phyloP scores from a whole-genome alignment of 2,797 vertebrate species.

The Poliocrania exsul region DNA sequence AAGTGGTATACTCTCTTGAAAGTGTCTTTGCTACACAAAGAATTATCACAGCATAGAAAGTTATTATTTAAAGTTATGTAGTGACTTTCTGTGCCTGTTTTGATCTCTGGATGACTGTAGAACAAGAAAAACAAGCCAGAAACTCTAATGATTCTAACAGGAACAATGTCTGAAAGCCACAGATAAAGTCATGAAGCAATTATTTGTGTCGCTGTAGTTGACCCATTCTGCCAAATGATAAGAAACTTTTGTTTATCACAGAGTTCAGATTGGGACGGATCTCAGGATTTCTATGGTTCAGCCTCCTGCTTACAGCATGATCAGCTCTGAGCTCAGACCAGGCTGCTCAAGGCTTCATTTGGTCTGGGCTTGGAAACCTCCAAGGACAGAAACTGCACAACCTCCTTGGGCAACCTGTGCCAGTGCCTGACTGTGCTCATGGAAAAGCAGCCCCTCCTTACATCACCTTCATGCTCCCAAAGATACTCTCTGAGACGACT shows the following conservation, averaged over 20 bases:
- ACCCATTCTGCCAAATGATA: background rate
- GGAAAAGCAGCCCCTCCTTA: background rate
- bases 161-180: background rate
- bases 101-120: background rate
- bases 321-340: background rate
- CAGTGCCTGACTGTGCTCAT: background rate
- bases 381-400: background rate
- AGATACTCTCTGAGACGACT: background rate
- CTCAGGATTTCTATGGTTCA: background rate
- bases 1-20: background rate
- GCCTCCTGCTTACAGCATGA: background rate
- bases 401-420: background rate
- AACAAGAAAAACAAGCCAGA: background rate
- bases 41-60: background rate
- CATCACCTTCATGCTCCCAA: background rate
- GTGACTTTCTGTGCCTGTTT: background rate
- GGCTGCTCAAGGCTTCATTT: background rate
- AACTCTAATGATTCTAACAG: background rate
- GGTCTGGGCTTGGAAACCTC: background rate
- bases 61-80: background rate
- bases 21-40: background rate
- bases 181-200: background rate
- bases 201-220: background rate
- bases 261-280: fast-evolving
- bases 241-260: background rate